Base-by-base conservation (phyloP, 2,888 invertebrate genomes). In the Perizoma affinitatum region DNA sequence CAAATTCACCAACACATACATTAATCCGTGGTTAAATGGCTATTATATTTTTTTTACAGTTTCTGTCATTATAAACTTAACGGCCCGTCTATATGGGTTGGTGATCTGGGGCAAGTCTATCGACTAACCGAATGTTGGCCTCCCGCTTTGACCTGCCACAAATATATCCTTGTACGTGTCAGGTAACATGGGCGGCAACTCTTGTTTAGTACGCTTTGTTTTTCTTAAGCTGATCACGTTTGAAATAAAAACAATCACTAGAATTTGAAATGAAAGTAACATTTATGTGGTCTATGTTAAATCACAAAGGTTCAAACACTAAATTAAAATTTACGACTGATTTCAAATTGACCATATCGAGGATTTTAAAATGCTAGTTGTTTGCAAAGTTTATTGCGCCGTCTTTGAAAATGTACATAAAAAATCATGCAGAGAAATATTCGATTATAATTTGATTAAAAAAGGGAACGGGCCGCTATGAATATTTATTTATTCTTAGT, bases 91-190 rank as follows among this genome's bases (percentile, higher is more conserved):
- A 38, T 38, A 22, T 22, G 38, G 5, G 7, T 38, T 7, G 38
- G 38, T 38, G 38, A 38, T 22, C 22, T 22, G 22, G n/a, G 4
- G 44, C 22, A 52, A 50, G 6, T 34, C 33, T n/a, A 34, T 4
- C 9, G 63, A 77, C 78, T 74, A 71, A 84, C 82, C 80, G 4
- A 80, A 69, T 7, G 69, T 68, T 7, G 76, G 74, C 61, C 61
- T 77, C 5, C 68, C 68, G n/a, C 59, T 58, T n/a, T 41, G 35
- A 11, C 72, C 74, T 6, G 71, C 67, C n/a, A 70, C 40, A 70
- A 83, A 84, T 42, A 81, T 63, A 58, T 84, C 84, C 44, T 71
- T 74, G 54, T 69, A 81, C 10, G 60, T 66, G 3, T 67, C 52
- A 6, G 73, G 65, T 51, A 74, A 49, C 22, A 50, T 7, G 10